Evolutionary conservation across 2,888 invertebrate genomes (phyloP), one percentile per base, ranked within the genome.

Genomic region (Scelioninae gen. 2): DNA sequence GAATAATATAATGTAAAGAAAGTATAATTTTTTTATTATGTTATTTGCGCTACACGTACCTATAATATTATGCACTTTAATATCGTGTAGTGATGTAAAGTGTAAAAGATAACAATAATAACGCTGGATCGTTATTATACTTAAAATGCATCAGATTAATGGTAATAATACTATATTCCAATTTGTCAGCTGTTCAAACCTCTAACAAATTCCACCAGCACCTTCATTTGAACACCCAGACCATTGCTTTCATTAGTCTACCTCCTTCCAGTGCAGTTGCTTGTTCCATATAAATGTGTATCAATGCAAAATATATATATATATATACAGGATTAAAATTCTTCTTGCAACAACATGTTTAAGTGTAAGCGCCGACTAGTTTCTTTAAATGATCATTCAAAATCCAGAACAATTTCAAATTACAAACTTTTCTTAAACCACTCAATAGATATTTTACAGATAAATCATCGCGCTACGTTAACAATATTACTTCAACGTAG

Each of bases 291-390:
- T 10, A 35, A 64, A 63, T 25, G 6, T 25, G 3, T 4, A 25
- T 25, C 6, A 25, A 6, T 25, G 25, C 25, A 25, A 25, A 25
- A 25, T 6, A 4, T 25, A 3, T 25, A 6, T 25, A 45, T 33
- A 50, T 70, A 35, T 63, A 48, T 48, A 73, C 57, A 67, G 16
- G 33, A 43, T 60, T 41, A 19, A 67, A 45, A 67, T 52, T 64
- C 25, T 22, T 33, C 39, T 55, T 45, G 48, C 58, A 60, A 68
- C 25, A 25, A 25, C 37, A 11, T 37, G 11, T 53, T 77, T 76
- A 77, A 77, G 77, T 77, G 45, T 45, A 64, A 43, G 28, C 25
- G 71, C 71, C 71, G 71, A 71, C 71, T 71, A 71, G 71, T 58
- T 65, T 52, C 28, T 60, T 53, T 43, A 5, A 61, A 61, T 43